Conservation (phyloP, 2,797 vertebrate genomes). For the Momotus momota region DNA sequence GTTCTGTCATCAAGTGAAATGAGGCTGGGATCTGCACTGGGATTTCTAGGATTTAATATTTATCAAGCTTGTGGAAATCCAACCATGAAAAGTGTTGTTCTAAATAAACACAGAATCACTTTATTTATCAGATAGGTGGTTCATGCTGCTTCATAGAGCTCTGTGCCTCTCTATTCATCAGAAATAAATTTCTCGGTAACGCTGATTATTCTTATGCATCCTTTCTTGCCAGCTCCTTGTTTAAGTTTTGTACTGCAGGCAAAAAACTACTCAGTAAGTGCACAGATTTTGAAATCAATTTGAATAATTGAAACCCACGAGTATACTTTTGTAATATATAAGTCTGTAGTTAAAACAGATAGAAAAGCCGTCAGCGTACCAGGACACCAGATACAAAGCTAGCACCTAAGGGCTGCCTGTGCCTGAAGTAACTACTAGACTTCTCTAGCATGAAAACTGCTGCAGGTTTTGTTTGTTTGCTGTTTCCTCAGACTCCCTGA, state of each 20-base stretch:
- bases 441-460: not conserved
- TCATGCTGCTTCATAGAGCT: not conserved
- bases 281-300: not conserved
- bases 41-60: not conserved
- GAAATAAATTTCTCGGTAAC: not conserved
- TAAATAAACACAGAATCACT: constrained; percentile 5
- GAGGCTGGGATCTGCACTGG: not conserved
- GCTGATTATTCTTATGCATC: not conserved
- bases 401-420: not conserved
- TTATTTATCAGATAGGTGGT: not conserved
- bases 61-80: not conserved
- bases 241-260: not conserved
- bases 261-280: not conserved
- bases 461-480: constrained; percentile 16
- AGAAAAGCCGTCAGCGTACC: not conserved
- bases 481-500: constrained; percentile 64
- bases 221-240: not conserved
- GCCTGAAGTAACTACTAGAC: not conserved
- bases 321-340: not conserved
- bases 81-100: not conserved
- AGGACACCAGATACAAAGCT: not conserved
- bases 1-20: not conserved
- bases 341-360: not conserved
- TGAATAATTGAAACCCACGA: constrained; percentile 17
- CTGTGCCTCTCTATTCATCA: not conserved